Base-by-base conservation (phyloP, 2,113 vertebrate genomes). In the Monopterus albus region DNA sequence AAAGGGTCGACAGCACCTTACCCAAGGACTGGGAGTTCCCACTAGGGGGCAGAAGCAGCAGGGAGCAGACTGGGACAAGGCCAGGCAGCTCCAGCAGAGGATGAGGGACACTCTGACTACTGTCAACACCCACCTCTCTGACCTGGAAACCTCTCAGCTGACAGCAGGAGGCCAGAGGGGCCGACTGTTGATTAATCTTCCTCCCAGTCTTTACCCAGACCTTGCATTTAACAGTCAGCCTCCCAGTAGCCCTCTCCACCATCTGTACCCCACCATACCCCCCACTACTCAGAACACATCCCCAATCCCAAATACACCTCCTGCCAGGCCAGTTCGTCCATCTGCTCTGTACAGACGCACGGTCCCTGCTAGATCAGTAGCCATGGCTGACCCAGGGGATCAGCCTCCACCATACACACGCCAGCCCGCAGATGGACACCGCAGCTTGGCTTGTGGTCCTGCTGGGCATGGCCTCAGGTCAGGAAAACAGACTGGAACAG, bases 321-420 rank as follows among this genome's bases (percentile, higher is more conserved):
- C 82, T n/a, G 78, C 84, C 70, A 92, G 89, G 6, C 88, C 89
- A 4, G 73, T 74, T 0, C 53, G 66, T 5, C 83, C 92, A 46
- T 76, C 26, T n/a, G 59, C 61, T 28, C 14, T 45, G 3, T 52
- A 61, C 23, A 72, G 64, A 57, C 62, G 67, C 12, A 53, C 25
- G 13, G 68, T 83, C 51, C 74, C 71, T 4, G 23, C 86, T 52
- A 63, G 10, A 1, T 81, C 77, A 29, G 9, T 35, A 47, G 65
- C n/a, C 29, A 75, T 75, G 17, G 81, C 84, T 74, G 65, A 53
- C 49, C 53, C 92, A 7, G 80, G 78, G 0, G 95, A 96, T 58
- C 94, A 93, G 10, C 97, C 98, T 29, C 96, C 97, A 55, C 94
- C 92, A 0, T 99, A 98, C 55, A 96, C 95, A 0, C 95, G 95